Evolutionary conservation across 2,888 invertebrate species (phyloP), one percentile per base, ranked within the genome.

Genomic region (Agrotis puta): DNA sequence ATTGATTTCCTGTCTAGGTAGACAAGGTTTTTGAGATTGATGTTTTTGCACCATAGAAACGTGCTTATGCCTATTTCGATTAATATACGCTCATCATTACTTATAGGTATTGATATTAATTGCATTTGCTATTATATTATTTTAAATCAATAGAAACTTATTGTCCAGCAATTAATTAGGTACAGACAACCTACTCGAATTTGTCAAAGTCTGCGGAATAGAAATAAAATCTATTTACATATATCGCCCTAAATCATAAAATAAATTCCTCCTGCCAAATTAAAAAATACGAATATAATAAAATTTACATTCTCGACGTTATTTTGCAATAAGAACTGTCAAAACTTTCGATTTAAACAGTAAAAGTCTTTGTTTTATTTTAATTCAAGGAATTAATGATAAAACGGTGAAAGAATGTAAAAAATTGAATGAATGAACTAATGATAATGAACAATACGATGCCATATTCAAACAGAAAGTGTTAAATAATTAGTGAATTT

Each of bases 391-490:
- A 27, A 45, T 9, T 33, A 58, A 59, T 20, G 68, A 47, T n/a
- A n/a, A 27, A 63, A 51, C 22, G 4, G 13, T 22, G 51, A 56
- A 61, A 50, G n/a, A 48, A 33, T 48, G 24, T 18, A 27, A 45
- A n/a, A 13, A 13, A n/a, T n/a, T 43, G 43, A 71, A 66, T 75
- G 43, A 70, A 58, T 61, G 43, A 56, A 53, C n/a, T n/a, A 33
- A 16, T 51, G 20, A 22, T 27, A n/a, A 7, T 48, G 22, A 27
- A 3, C 27, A 27, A 5, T 27, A 27, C 5, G 27, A 5, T 27
- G 27, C 5, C 27, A 27, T 27, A 27, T 27, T 27, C 3, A 27
- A 27, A 27, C n/a, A n/a, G n/a, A n/a, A n/a, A n/a, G n/a, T n/a
- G n/a, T n/a, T n/a, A n/a, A n/a, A n/a, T n/a, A n/a, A n/a, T n/a